Base-by-base conservation (phyloP, 1,140 invertebrate species). In the Harpegnathos saltator region DNA sequence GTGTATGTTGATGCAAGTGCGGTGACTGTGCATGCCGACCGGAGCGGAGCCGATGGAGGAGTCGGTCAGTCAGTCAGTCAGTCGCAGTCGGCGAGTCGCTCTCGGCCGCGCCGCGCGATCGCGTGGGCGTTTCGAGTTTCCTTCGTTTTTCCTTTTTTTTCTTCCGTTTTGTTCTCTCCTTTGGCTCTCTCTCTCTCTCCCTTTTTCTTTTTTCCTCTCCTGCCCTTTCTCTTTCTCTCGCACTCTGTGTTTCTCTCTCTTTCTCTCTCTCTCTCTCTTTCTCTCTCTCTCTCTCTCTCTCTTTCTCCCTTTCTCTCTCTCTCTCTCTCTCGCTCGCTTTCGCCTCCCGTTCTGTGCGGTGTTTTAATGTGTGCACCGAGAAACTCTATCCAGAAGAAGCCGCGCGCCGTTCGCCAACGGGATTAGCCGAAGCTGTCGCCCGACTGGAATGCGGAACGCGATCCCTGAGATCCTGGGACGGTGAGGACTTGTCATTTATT, bases 21-120 rank as follows among this genome's bases (percentile, higher is more conserved):
- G 86, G 90, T 87, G 89, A 89, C 84, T 86, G 84, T 88, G 83
- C 84, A 80, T 74, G 82, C 74, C 82, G 82, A 89, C 73, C 85
- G 84, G 82, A 69, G 80, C 72, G 38, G 38, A 44, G 73, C 80
- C 48, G 68, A 9, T 44, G 38, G 54, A 58, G 86, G 82, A 92
- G 87, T 89, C 86, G 89, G 89, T 89, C 85, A 90, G 90, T 90
- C 87, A 90, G 88, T 88, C 90, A 91, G 90, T 92, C 89, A 92
- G 91, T 92, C 90, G 89, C 75, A 78, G 50, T 78, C 63, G 50
- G 75, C 75, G 75, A 90, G 83, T 90, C 89, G 90, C 86, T 84
- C 90, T 88, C 91, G 91, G 87, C 84, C 74, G 82, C 85, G 89
- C 89, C 85, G 88, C 83, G 87, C 86, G 74, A 89, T 85, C 87